Percentiles rank a stretch among this genome's conserved stretches.
Conservation (phyloP, 2,797 vertebrate genomes). For the Sebastes jordani region DNA sequence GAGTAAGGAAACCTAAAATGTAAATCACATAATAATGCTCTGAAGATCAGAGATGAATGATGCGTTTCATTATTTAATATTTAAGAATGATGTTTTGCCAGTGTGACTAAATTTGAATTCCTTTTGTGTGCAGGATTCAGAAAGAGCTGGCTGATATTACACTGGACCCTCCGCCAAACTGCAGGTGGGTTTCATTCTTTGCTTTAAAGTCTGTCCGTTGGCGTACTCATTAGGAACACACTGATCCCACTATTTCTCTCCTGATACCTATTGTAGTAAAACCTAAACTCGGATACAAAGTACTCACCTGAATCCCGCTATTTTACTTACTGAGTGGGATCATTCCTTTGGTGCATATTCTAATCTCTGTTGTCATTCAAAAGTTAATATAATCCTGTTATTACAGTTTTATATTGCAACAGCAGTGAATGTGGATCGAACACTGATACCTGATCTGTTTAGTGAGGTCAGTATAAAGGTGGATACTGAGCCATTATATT, state of each 20-base stretch:
- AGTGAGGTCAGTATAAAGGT: not conserved
- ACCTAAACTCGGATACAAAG: not conserved
- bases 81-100: not conserved
- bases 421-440: not conserved
- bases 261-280: not conserved
- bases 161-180: constrained; percentile 95
- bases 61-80: not conserved
- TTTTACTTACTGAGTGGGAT: not conserved
- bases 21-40: not conserved
- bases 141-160: constrained; percentile 97
- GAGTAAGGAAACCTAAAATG: not conserved
- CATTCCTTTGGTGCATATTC: not conserved
- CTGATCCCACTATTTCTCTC: not conserved
- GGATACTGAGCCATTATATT: not conserved
- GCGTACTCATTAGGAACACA: not conserved
- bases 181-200: constrained; percentile 85
- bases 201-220: not conserved
- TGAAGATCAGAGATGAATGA: not conserved
- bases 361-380: too few species aligned
- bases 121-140: constrained; percentile 88
- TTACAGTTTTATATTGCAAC: not conserved
- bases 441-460: not conserved
- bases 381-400: not conserved
- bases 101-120: not conserved
- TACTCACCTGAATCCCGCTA: not conserved